Evolutionary conservation across 2,113 vertebrate genomes (phyloP).

Genomic region (Pipa parva): DNA sequence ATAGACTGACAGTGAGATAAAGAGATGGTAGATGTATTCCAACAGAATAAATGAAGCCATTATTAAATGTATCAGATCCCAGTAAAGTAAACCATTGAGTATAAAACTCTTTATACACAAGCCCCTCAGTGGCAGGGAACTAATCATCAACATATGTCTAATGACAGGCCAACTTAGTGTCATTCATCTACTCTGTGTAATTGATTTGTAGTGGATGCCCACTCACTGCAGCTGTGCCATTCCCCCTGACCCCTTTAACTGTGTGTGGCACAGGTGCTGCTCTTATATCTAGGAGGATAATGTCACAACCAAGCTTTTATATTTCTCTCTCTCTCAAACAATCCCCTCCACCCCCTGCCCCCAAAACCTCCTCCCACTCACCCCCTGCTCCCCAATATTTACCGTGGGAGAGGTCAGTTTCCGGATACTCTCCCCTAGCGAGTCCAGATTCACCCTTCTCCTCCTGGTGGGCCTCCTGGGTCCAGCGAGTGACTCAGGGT

Average conservation of each 20-base stretch:
- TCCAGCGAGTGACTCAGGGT: conserved; percentile 36
- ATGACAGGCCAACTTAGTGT: conserved; percentile 27
- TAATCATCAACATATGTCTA: conserved; percentile 30
- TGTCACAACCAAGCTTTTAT: neutral
- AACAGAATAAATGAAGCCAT: no score
- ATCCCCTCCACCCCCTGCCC: neutral
- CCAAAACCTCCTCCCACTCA: neutral
- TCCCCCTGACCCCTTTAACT: neutral
- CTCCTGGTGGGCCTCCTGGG: conserved; percentile 72
- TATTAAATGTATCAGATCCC: no score
- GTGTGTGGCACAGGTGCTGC: no score
- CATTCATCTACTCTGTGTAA: conserved; percentile 6
- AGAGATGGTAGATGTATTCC: no score
- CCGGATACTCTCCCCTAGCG: conserved; percentile 87
- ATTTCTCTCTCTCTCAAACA: neutral
- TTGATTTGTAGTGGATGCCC: conserved; percentile 3
- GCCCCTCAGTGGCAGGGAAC: neutral
- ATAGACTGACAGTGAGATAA: no score
- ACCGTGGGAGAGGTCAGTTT: conserved; percentile 90
- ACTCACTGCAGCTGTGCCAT: no score
- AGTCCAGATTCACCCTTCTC: conserved; percentile 89
- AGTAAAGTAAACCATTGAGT: no score
- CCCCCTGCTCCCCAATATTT: conserved; percentile 46
- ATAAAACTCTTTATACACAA: no score
- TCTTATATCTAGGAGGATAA: no score